Base-by-base conservation (phyloP, 2,113 vertebrate species). In the Aix galericulata region DNA sequence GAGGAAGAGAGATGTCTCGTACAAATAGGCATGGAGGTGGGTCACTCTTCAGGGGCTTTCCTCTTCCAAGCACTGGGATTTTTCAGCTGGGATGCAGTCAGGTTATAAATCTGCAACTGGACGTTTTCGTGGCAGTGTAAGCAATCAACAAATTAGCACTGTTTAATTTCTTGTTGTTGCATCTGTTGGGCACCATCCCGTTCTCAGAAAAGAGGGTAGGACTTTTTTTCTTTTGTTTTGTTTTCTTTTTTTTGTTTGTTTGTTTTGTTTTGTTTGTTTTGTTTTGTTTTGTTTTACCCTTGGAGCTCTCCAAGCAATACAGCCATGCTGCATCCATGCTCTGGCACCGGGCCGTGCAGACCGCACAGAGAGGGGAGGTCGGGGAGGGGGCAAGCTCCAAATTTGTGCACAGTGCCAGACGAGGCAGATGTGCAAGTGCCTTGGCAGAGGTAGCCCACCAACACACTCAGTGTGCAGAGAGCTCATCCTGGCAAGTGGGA, bases 381-480 rank as follows among this genome's bases (percentile, higher is more conserved):
- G 86, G 29, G 6, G 0, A 17, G 11, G 27, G 22, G 46, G n/a
- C 0, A 0, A 94, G 13, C 2, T 1, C 27, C 5, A 3, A 69
- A 81, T 80, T 75, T 46, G 38, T 77, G 31, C 52, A 31, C 31
- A n/a, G 40, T 48, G 26, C 42, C 68, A 69, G 29, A 36, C 0
- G 1, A 55, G 52, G 38, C 44, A 62, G 55, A 32, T 4, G 55
- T 16, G 23, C 31, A 92, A 62, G 26, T 3, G 14, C n/a, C 23
- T 3, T 46, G 50, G 5, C 25, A 74, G 55, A 66, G 12, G 7
- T 89, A 1, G 0, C 1, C 13, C 8, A 13, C 50, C 48, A 48
- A 21, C 48, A 16, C 6, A 3, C 25, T 22, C 36, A 38, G 25
- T 16, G 11, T 38, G 62, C 26, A 40, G 26, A 64, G 8, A 17